Base-by-base conservation (phyloP, 1,140 invertebrate species). In the Chironomus tepperi region DNA sequence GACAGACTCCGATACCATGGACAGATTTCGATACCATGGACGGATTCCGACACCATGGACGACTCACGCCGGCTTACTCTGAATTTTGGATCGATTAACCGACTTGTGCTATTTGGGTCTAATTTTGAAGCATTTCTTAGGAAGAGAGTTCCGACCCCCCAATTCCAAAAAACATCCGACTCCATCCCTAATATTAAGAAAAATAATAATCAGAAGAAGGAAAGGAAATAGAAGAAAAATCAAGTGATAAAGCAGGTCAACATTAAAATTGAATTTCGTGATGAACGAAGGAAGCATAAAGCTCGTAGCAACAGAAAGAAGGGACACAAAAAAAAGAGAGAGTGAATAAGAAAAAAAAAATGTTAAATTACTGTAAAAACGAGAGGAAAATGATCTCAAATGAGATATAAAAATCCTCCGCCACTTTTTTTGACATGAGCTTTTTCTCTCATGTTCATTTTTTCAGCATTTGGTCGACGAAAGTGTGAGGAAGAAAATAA, bases 251-350 rank as follows among this genome's bases (percentile, higher is more conserved):
- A 70, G 10, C 16, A 70, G 65, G 65, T 21, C 65, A 70, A 70
- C 16, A 70, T 19, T 70, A 70, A 70, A 70, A 70, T 70, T 70
- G 65, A 70, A 70, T 70, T 70, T 57, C n/a, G 47, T 57, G 12
- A 15, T 12, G 47, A 57, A 57, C 47, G 12, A 57, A 57, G 24
- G n/a, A 57, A 57, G 43, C 7, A 10, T 47, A 15, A 47, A 57
- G 12, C 47, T 12, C 47, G 12, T 15, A 15, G 24, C 24, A 34
- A 5, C 24, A 57, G 7, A 57, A 57, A 47, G n/a, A 57, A 9
- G 47, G 10, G 47, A 15, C 47, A 34, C 24, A 34, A 57, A 57
- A 57, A 57, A n/a, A 7, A n/a, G 19, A 70, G 19, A 70, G 3
- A 18, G 65, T 70, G 18, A 70, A 16, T 7, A 3, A 67, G n/a